Conservation (phyloP, 2,797 vertebrate species). For the Syncerus caffer region DNA sequence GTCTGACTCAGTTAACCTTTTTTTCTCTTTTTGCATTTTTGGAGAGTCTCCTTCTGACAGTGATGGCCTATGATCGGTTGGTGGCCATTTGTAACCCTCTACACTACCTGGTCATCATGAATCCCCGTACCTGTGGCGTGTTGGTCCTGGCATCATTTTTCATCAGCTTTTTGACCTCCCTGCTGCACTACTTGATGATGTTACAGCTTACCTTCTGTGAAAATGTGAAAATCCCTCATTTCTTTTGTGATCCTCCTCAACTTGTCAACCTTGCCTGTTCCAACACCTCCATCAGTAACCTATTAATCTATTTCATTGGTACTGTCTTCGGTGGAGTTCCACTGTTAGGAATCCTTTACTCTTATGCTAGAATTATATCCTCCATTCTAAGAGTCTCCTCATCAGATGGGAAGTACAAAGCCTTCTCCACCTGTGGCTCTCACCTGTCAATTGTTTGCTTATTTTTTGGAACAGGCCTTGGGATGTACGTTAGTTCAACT, state of each 20-base stretch:
- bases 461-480: not conserved
- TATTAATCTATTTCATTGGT: not conserved
- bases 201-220: not conserved
- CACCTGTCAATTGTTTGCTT: not conserved
- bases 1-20: not conserved
- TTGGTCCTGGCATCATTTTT: not conserved
- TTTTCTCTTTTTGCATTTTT: not conserved
- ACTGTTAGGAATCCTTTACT: not conserved
- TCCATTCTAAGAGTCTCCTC: not conserved
- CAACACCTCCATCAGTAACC: not conserved
- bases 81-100: not conserved
- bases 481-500: not conserved
- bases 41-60: not conserved
- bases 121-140: not conserved
- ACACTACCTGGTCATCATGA: not conserved
- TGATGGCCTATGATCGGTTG: not conserved
- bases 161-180: not conserved
- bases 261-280: not conserved
- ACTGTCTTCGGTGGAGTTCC: not conserved
- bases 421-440: not conserved
- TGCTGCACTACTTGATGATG: not conserved
- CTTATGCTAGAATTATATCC: not conserved
- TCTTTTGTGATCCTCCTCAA: not conserved
- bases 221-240: not conserved
- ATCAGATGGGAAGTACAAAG: not conserved